Evolutionary conservation across 2,888 invertebrate genomes (phyloP).

Genomic region (Sicus ferrugineus): DNA sequence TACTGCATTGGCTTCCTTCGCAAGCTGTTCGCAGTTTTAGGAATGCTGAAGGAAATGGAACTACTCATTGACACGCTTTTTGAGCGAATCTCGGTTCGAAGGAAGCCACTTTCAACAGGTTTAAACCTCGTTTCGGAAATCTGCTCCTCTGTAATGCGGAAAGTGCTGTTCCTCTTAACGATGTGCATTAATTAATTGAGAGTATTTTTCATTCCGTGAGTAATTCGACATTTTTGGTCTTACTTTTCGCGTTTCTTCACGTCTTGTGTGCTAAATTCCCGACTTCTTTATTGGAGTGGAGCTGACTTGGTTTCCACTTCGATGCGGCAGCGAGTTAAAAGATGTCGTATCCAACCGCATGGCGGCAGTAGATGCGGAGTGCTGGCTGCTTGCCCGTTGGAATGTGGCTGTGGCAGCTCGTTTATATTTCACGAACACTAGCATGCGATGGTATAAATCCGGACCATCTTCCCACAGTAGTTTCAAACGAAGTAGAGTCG

Average conservation of each 20-base stretch:
- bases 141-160: neutral
- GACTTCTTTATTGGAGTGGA: neutral
- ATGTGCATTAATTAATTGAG: conserved; percentile 24
- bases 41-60: neutral
- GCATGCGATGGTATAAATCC: too few relatives aligned
- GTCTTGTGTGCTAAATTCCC: conserved; percentile 14
- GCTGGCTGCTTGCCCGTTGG: neutral
- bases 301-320: neutral
- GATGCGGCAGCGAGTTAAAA: neutral
- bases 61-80: neutral
- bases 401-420: neutral
- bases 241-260: neutral
- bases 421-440: too few relatives aligned
- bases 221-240: conserved; percentile 13
- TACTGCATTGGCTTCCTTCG: neutral
- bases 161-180: neutral
- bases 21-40: neutral
- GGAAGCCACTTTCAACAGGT: neutral
- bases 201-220: conserved; percentile 20
- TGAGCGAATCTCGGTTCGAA: neutral
- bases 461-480: too few relatives aligned
- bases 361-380: neutral
- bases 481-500: too few relatives aligned
- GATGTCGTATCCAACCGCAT: neutral
- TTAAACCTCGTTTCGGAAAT: neutral